Base-by-base conservation (phyloP, 2,797 vertebrate species). In the Meda fulgida region DNA sequence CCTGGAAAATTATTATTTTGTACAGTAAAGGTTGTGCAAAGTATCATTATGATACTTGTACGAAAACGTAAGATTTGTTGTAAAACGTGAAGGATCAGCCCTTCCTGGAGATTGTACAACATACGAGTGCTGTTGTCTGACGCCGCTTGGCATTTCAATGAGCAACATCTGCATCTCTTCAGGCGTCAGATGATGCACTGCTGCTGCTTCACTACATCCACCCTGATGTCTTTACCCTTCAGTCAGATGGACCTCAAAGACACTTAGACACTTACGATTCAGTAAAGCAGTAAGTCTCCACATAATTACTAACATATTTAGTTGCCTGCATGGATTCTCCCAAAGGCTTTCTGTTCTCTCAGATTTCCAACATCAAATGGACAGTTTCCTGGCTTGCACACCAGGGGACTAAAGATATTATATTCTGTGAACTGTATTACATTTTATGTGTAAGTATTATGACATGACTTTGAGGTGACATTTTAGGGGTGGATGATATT, bases 1-100 rank as follows among this genome's bases (percentile, higher is more conserved):
- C 34, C n/a, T 23, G 48, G 29, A 69, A 2, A 31, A 29, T 79
- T 80, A 66, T 53, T 80, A 73, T 31, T 65, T 51, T 63, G n/a
- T 23, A n/a, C 29, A 80, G 3, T 73, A 67, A 79, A 75, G 5
- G 18, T 29, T 26, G 23, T 70, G 34, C 31, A 67, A 58, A 29
- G 38, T 26, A 53, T 60, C 21, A 29, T 51, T 53, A 48, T 34
- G 19, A 36, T 9, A 53, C 18, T 53, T 46, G 43, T 40, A 10
- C 2, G 10, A 40, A 40, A 9, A n/a, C 8, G 5, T 51, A 51
- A 18, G 48, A 53, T 60, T 60, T 26, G 11, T 14, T 14, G 11
- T 63, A n/a, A 58, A 58, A 1, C 23, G 1, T 58, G 53, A 58
- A 58, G 53, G 53, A n/a, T 23, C 9, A 58, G 53, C 55, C 9